Evolutionary conservation across 2,888 invertebrate genomes (phyloP).

Genomic region (Gordius sp.): DNA sequence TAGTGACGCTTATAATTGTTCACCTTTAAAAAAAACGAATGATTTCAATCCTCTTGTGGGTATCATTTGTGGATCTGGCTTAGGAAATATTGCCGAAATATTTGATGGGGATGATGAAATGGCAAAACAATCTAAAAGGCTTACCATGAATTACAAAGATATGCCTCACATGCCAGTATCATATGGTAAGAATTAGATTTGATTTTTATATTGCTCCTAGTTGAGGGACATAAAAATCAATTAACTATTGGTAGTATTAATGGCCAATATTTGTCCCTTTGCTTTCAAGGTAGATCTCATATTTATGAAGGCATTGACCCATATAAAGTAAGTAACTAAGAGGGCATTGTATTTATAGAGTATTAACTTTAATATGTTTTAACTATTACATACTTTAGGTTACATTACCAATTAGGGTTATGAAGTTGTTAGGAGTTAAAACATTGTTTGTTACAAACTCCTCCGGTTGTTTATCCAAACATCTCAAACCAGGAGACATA

Average conservation of each 20-base stretch:
- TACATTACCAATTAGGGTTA: slow-evolving; percentile 52
- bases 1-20: too few species aligned
- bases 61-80: slow-evolving; percentile 6
- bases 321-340: background rate
- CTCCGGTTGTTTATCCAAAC: slow-evolving; percentile 68
- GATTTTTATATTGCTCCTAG: background rate
- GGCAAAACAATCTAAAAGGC: background rate
- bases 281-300: slow-evolving; percentile 2
- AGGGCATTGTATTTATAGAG: background rate
- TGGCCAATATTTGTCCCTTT: background rate
- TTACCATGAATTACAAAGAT: background rate
- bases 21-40: too few species aligned
- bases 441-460: slow-evolving; percentile 79
- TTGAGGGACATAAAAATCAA: background rate
- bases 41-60: background rate
- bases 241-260: background rate
- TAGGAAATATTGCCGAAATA: slow-evolving; percentile 14
- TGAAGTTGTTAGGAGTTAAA: slow-evolving; percentile 70
- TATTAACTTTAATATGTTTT: background rate
- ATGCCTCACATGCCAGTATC: background rate
- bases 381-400: background rate
- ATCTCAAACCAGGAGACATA: slow-evolving; percentile 65
- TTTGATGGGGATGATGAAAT: slow-evolving; percentile 12
- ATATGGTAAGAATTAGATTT: background rate
- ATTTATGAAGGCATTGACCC: background rate